phyloP scores from a whole-genome alignment of 2,888 invertebrate species.

The Cosmopolites sordidus region DNA sequence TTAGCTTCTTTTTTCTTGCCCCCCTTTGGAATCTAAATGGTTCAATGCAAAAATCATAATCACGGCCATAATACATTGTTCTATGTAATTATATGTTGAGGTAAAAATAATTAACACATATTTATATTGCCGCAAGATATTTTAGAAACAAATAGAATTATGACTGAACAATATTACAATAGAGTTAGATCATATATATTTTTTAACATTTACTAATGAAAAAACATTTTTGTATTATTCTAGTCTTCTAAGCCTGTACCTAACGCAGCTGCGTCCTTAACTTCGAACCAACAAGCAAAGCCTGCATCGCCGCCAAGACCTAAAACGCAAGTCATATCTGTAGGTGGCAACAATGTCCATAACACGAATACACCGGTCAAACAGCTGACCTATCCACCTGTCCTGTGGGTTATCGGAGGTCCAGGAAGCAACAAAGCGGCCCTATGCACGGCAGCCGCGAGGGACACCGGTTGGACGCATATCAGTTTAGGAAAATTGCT shows the following conservation, averaged over 20 bases:
- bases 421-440: slow-evolving; percentile 88
- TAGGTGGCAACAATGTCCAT: slow-evolving; percentile 21
- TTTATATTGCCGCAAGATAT: too few relatives aligned
- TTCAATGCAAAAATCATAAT: too few relatives aligned
- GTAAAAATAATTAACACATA: too few relatives aligned
- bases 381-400: slow-evolving; percentile 41
- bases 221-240: too few relatives aligned
- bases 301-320: slow-evolving; percentile 34
- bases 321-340: slow-evolving; percentile 44
- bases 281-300: background rate
- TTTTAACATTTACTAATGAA: too few relatives aligned
- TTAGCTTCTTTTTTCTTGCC: too few relatives aligned
- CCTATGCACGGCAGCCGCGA: slow-evolving; percentile 68
- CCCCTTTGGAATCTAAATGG: too few relatives aligned
- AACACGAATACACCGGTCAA: slow-evolving; percentile 41
- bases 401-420: slow-evolving; percentile 65
- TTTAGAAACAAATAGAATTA: too few relatives aligned
- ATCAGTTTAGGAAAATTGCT: slow-evolving; percentile 67
- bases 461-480: slow-evolving; percentile 56
- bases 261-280: background rate
- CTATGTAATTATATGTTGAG: too few relatives aligned
- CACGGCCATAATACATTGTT: too few relatives aligned
- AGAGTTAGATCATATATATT: too few relatives aligned
- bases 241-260: slow-evolving; percentile 2
- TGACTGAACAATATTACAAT: too few relatives aligned